Evolutionary conservation across 2,113 vertebrate genomes (phyloP), one percentile per base, ranked within the genome.

Genomic region (Galeopterus variegatus): DNA sequence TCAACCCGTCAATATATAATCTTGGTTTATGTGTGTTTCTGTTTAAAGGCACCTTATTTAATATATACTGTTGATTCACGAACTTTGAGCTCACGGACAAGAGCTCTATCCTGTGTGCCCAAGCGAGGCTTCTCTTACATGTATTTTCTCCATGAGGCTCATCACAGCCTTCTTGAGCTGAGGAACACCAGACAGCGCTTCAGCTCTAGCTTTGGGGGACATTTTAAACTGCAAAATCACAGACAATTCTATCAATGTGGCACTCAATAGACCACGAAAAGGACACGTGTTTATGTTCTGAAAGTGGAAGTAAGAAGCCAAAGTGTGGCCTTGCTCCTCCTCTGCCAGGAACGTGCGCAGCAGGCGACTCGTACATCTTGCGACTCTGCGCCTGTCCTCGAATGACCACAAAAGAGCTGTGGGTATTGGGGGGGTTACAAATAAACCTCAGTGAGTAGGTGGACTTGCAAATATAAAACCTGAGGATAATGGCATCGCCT

Each of bases 51-150:
- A 31, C 15, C 8, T 8, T 15, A 50, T 26, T 62, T 41, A 52
- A 82, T 36, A 28, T 60, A 48, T 50, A n/a, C 19, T 62, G 67
- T 36, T 62, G 56, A 72, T 60, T 72, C 54, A 0, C 1, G 13
- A 19, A 50, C 41, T 4, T 12, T 45, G 77, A 48, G 54, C 54
- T 92, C 36, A 48, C 0, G 0, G 0, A 14, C 36, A 24, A 7
- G 33, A 9, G 33, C 19, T 81, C 58, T 60, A 21, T 19, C 19
- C 18, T 36, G 19, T 19, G 41, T 21, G 24, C 36, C 69, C 3
- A 21, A 12, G 21, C 10, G 21, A 72, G 6, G 5, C 36, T 12
- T 24, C 69, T 24, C 70, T 11, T 3, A 41, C 21, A 11, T 41
- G 41, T 41, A 41, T 41, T 41, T 41, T 41, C 41, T 4, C 41